Percentiles rank a stretch among this genome's conserved stretches.
Conservation (phyloP, 2,888 invertebrate species). For the Dendrolimus houi region DNA sequence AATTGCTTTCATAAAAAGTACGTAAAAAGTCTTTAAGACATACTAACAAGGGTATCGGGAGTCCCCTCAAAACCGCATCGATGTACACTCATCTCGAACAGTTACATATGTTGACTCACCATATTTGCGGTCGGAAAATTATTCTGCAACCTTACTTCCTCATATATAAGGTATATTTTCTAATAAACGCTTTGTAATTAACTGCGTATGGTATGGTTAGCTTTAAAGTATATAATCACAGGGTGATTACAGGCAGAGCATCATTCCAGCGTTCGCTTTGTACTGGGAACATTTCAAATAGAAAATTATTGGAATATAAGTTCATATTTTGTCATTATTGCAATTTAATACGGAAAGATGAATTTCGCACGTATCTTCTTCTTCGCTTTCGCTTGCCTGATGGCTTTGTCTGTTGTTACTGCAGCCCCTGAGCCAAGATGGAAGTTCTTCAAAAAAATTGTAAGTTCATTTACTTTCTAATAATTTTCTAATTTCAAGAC, state of each 20-base stretch:
- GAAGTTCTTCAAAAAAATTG: slow-evolving; percentile 37
- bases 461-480: slow-evolving; percentile 10
- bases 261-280: neutral
- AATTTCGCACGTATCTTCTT: slow-evolving; percentile 26
- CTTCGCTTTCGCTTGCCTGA: slow-evolving; percentile 20
- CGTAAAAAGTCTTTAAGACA: neutral
- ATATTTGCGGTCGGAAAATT: neutral
- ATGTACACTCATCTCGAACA: neutral
- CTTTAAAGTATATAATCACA: neutral
- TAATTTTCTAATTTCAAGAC: too few relatives aligned
- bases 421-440: slow-evolving; percentile 32
- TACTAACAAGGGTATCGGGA: neutral
- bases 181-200: neutral
- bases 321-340: neutral
- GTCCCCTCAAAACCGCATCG: slow-evolving; percentile 1
- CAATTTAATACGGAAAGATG: slow-evolving; percentile 22
- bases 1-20: too few relatives aligned
- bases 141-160: neutral
- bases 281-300: neutral
- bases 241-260: neutral
- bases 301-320: neutral
- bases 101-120: neutral
- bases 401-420: slow-evolving; percentile 17
- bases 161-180: neutral
- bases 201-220: neutral